Evolutionary conservation across 1,140 invertebrate species (phyloP).

Genomic region (Anadara kagoshimensis): DNA sequence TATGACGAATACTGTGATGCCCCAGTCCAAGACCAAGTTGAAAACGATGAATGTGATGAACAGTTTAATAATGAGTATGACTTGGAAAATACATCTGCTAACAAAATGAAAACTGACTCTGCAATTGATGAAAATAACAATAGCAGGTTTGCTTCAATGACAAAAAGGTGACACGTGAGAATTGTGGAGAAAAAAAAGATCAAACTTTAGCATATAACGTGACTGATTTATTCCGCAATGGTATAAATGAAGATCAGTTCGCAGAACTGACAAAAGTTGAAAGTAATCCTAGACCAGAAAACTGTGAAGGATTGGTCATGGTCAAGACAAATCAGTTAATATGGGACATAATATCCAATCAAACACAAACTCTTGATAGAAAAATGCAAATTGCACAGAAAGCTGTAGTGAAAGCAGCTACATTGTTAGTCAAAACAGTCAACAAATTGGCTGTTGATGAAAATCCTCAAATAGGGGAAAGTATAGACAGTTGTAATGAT

Average conservation of each 20-base stretch:
- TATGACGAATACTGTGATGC: too few species aligned
- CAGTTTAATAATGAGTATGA: too few species aligned
- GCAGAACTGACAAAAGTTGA: constrained; percentile 26
- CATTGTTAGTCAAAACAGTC: constrained; percentile 22
- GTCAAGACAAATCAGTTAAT: constrained; percentile 31
- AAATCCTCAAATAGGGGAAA: neutral
- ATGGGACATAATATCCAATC: constrained; percentile 11
- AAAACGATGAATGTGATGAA: too few species aligned
- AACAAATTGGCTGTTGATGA: constrained; percentile 17
- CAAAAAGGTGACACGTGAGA: too few species aligned
- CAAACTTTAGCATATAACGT: too few species aligned
- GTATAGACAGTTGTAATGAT: neutral
- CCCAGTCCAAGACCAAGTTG: too few species aligned
- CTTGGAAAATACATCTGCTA: too few species aligned
- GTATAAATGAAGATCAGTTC: constrained; percentile 25
- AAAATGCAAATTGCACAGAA: constrained; percentile 34
- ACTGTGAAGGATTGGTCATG: constrained; percentile 24
- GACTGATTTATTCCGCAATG: constrained; percentile 35
- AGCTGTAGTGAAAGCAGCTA: constrained; percentile 25
- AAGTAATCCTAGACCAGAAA: constrained; percentile 27
- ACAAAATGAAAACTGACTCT: too few species aligned
- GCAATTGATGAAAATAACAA: too few species aligned
- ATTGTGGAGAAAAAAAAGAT: too few species aligned
- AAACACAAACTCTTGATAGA: constrained; percentile 7
- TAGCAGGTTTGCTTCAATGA: too few species aligned